Evolutionary conservation across 2,888 invertebrate species (phyloP).

Genomic region (Trachelus iudaicus): DNA sequence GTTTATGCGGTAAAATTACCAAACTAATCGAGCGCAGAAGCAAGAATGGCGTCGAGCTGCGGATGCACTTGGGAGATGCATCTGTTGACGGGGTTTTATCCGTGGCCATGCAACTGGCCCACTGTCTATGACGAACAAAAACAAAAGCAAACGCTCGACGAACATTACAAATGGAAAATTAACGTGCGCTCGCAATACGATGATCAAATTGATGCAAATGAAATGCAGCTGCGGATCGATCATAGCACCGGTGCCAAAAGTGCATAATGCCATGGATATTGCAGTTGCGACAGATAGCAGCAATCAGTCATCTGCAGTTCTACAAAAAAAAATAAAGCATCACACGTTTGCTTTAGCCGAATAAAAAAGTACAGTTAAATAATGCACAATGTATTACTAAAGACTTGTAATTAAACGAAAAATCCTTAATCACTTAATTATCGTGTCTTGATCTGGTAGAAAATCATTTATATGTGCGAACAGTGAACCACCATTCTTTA

Average conservation of each 20-base stretch:
- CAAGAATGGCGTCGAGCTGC: background rate
- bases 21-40: slow-evolving; percentile 33
- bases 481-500: background rate
- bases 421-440: too few relatives aligned
- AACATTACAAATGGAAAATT: background rate
- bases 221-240: background rate
- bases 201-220: background rate
- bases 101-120: background rate
- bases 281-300: background rate
- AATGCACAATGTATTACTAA: too few relatives aligned
- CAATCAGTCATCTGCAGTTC: background rate
- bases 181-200: background rate
- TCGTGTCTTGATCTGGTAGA: too few relatives aligned
- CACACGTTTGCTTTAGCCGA: too few relatives aligned
- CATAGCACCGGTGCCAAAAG: background rate
- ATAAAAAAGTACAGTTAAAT: too few relatives aligned
- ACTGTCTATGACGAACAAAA: background rate
- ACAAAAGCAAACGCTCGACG: background rate
- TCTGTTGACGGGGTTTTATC: background rate
- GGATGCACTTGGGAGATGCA: background rate
- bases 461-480: background rate
- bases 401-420: too few relatives aligned
- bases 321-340: background rate
- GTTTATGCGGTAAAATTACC: slow-evolving; percentile 36
- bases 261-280: background rate